Evolutionary conservation across 2,888 invertebrate species (phyloP).

Genomic region (Erebia ligea): DNA sequence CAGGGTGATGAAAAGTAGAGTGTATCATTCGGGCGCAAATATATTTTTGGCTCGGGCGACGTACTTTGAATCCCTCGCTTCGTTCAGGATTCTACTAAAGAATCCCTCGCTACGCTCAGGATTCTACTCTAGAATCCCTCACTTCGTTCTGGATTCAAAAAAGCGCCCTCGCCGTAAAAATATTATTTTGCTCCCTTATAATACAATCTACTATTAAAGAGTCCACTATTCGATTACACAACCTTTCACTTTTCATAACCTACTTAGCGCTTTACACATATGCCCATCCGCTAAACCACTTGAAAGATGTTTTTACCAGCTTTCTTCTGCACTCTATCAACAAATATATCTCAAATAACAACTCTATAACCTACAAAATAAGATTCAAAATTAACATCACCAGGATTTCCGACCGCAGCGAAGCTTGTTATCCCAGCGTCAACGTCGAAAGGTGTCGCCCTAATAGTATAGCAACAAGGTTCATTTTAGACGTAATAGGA

Average conservation of each 20-base stretch:
- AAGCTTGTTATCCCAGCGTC: conserved; percentile 29
- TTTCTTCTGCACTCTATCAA: conserved; percentile 9
- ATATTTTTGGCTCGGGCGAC: too few relatives aligned
- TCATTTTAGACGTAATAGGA: conserved; percentile 33
- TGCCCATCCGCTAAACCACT: conserved; percentile 44
- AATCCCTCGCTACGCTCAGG: too few relatives aligned
- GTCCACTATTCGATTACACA: conserved; percentile 45
- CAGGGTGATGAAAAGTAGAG: too few relatives aligned
- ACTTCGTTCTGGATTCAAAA: too few relatives aligned
- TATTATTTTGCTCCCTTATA: too few relatives aligned
- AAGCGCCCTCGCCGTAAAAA: too few relatives aligned
- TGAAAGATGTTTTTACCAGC: conserved; percentile 39
- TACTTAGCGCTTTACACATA: conserved; percentile 45
- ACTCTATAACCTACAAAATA: conserved; percentile 20
- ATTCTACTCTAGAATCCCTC: too few relatives aligned
- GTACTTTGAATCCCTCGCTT: too few relatives aligned
- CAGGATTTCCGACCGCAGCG: conserved; percentile 21
- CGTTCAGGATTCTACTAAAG: too few relatives aligned
- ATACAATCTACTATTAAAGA: too few relatives aligned
- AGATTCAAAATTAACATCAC: conserved; percentile 26
- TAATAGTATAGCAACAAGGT: conserved; percentile 35
- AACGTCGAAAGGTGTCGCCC: conserved; percentile 28
- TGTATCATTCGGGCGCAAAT: too few relatives aligned
- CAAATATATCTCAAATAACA: neutral
- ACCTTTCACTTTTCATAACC: conserved; percentile 57